Evolutionary conservation across 2,113 vertebrate genomes (phyloP).

Genomic region (Nycticorax nycticorax): DNA sequence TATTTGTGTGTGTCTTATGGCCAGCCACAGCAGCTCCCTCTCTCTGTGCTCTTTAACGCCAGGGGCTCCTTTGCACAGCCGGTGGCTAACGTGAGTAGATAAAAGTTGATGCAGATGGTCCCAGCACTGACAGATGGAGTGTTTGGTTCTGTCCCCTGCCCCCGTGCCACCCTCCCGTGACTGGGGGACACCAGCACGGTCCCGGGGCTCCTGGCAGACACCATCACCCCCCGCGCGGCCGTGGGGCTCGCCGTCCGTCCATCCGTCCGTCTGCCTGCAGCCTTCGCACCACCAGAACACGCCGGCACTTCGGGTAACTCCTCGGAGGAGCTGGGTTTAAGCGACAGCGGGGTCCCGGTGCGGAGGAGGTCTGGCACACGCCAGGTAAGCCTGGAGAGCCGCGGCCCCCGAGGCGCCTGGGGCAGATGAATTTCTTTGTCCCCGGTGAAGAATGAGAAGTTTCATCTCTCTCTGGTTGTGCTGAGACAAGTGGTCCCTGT

Average conservation of each 20-base stretch:
- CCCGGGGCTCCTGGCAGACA: rapidly evolving
- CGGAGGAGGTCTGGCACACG: not conserved
- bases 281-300: rapidly evolving
- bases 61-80: not conserved
- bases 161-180: not conserved
- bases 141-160: not conserved
- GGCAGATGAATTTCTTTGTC: too few relatives aligned
- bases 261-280: not conserved
- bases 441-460: not conserved
- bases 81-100: not conserved
- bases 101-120: rapidly evolving
- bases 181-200: too few relatives aligned
- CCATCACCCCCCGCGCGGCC: rapidly evolving
- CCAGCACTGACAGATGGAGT: not conserved
- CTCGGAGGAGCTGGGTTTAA: not conserved
- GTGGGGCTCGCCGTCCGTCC: rapidly evolving
- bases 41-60: rapidly evolving
- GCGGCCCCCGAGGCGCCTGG: too few relatives aligned
- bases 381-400: not conserved
- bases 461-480: not conserved
- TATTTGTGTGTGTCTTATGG: not conserved
- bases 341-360: rapidly evolving
- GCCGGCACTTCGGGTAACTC: not conserved
- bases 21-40: not conserved
- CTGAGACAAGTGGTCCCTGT: not conserved